Percentiles rank a stretch among this genome's conserved stretches.
Conservation (phyloP, 2,797 vertebrate genomes). For the Gastrophryne carolinensis region DNA sequence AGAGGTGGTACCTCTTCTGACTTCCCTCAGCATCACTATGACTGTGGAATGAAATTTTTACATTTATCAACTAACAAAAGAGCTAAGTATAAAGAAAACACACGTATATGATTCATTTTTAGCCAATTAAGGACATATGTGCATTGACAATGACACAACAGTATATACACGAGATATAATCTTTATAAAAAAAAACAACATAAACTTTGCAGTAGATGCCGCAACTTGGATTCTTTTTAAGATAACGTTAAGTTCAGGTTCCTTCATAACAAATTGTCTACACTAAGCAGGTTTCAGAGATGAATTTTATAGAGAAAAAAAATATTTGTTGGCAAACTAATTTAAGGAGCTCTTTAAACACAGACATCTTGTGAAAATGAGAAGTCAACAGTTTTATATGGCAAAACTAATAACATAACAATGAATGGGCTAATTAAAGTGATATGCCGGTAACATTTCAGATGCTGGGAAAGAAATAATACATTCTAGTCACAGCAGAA, state of each 20-base stretch:
- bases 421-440: conserved; percentile 39
- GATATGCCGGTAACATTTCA: conserved; percentile 9
- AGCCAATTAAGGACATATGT: too few species aligned
- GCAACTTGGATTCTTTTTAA: neutral
- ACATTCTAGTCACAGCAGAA: conserved; percentile 14
- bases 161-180: neutral
- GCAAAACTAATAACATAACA: conserved; percentile 33
- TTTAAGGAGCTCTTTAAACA: neutral
- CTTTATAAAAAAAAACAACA: conserved; percentile 12
- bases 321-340: conserved; percentile 25
- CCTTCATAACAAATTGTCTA: neutral
- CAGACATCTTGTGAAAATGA: neutral
- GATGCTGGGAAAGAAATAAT: neutral
- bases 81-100: too few species aligned
- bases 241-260: neutral
- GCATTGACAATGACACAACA: neutral
- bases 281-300: conserved; percentile 33
- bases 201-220: conserved; percentile 4
- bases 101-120: too few species aligned
- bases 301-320: neutral
- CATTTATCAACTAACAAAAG: too few species aligned
- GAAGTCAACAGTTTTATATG: conserved; percentile 18
- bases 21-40: too few species aligned
- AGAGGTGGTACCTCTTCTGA: too few species aligned
- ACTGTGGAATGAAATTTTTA: too few species aligned